A percentile compares a stretch with the other conserved stretches of the same genome.
Conservation (phyloP, 2,113 vertebrate species). For the Pelmatolapia mariae region DNA sequence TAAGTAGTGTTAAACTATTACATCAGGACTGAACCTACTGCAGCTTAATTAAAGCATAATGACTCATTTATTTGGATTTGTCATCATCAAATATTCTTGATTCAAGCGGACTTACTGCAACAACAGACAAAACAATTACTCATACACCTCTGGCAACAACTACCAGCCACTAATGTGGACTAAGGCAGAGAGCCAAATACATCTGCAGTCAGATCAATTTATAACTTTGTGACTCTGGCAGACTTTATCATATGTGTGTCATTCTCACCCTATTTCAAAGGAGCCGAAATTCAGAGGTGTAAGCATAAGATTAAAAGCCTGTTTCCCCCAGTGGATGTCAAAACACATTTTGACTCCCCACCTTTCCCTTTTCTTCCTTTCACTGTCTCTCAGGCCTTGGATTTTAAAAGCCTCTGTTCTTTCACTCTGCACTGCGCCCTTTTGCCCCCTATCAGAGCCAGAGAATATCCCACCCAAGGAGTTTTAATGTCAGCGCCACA, state of each 20-base stretch:
- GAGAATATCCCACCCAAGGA: constrained; percentile 10
- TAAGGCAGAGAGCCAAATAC: background rate
- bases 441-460: constrained; percentile 1
- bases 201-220: background rate
- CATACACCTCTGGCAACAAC: background rate
- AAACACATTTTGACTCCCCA: background rate
- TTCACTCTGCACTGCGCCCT: background rate
- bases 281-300: background rate
- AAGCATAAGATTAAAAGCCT: background rate
- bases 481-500: constrained; percentile 10
- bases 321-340: background rate
- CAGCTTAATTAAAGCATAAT: background rate
- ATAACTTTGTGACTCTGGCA: background rate
- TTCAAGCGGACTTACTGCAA: background rate
- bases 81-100: background rate
- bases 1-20: background rate
- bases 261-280: background rate
- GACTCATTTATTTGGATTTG: background rate
- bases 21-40: background rate
- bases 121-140: background rate
- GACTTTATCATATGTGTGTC: background rate
- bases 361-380: background rate
- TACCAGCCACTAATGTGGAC: background rate
- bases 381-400: background rate
- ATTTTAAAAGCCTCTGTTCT: constrained; percentile 16